A percentile compares a stretch with the other conserved stretches of the same genome.
Evolutionary conservation across 2,888 invertebrate species (phyloP).

Genomic region (Oscheius sp.): DNA sequence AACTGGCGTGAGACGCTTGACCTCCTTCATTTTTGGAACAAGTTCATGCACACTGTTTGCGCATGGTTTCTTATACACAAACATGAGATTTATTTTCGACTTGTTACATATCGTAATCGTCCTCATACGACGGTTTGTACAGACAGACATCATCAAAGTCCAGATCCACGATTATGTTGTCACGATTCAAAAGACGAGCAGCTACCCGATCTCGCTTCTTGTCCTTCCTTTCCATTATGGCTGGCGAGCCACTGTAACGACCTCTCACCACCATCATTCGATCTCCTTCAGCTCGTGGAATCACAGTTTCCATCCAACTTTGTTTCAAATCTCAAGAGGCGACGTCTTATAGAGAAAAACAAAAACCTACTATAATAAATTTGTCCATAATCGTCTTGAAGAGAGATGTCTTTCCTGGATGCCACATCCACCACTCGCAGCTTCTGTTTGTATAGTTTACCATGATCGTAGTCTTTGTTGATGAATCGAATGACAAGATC

Average conservation of each 20-base stretch:
- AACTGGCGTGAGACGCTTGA: slow-evolving; percentile 27
- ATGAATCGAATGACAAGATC: slow-evolving; percentile 58
- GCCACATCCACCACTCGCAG: slow-evolving; percentile 60
- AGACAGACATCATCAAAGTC: slow-evolving; percentile 60
- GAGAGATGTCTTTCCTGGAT: slow-evolving; percentile 51
- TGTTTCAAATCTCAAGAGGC: slow-evolving; percentile 50
- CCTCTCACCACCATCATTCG: slow-evolving; percentile 58
- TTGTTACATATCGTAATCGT: slow-evolving; percentile 47
- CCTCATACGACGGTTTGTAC: slow-evolving; percentile 42
- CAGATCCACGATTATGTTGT: slow-evolving; percentile 39
- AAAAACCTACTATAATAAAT: slow-evolving; percentile 22
- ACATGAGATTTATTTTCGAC: slow-evolving; percentile 19
- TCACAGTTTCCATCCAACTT: slow-evolving; percentile 59
- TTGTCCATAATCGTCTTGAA: slow-evolving; percentile 50
- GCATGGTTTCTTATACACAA: slow-evolving; percentile 23
- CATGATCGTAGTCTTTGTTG: slow-evolving; percentile 52
- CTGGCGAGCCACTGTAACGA: slow-evolving; percentile 44
- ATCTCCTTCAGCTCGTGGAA: slow-evolving; percentile 54
- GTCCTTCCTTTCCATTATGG: slow-evolving; percentile 55
- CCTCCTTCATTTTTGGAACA: slow-evolving; percentile 20
- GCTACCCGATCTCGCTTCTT: slow-evolving; percentile 42
- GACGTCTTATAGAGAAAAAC: neutral
- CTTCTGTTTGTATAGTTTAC: slow-evolving; percentile 50
- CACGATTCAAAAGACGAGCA: slow-evolving; percentile 33
- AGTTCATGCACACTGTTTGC: slow-evolving; percentile 13